phyloP scores from a whole-genome alignment of 2,797 vertebrate species.

The Morelia viridis region DNA sequence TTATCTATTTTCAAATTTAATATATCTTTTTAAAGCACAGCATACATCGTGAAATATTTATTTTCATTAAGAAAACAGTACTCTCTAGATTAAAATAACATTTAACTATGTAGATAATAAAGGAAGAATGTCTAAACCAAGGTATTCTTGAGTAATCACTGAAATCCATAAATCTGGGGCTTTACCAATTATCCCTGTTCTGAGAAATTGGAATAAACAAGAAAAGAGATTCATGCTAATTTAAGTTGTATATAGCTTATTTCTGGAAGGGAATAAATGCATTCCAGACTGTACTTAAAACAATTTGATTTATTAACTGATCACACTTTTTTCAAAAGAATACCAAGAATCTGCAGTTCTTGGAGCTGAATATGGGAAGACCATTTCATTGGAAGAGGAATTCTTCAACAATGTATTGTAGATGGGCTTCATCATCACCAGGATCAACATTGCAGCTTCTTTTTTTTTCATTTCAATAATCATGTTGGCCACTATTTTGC shows the following conservation, averaged over 20 bases:
- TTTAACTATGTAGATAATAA: not conserved
- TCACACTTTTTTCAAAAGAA: not conserved
- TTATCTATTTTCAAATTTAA: not conserved
- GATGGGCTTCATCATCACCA: not conserved
- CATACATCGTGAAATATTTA: not conserved
- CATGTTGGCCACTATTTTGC: not conserved
- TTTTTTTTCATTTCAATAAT: not conserved
- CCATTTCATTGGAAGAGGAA: not conserved
- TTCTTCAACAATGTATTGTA: not conserved
- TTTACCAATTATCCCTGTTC: conserved; percentile 9
- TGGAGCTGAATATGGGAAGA: not conserved
- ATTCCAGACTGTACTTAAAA: not conserved
- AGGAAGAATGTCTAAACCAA: conserved; percentile 24
- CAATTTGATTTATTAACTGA: not conserved
- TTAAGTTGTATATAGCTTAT: not conserved
- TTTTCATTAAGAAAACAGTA: not conserved
- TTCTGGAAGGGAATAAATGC: not conserved
- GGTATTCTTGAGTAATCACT: conserved; percentile 29
- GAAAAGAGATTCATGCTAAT: not conserved
- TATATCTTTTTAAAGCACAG: not conserved
- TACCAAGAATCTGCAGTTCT: not conserved
- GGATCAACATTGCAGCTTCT: not conserved
- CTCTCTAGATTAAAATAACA: conserved; percentile 5
- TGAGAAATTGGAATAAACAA: conserved; percentile 14
- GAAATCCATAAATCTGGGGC: conserved; percentile 12